Conservation (phyloP, 2,113 vertebrate genomes). For the Ceyx melanurus region DNA sequence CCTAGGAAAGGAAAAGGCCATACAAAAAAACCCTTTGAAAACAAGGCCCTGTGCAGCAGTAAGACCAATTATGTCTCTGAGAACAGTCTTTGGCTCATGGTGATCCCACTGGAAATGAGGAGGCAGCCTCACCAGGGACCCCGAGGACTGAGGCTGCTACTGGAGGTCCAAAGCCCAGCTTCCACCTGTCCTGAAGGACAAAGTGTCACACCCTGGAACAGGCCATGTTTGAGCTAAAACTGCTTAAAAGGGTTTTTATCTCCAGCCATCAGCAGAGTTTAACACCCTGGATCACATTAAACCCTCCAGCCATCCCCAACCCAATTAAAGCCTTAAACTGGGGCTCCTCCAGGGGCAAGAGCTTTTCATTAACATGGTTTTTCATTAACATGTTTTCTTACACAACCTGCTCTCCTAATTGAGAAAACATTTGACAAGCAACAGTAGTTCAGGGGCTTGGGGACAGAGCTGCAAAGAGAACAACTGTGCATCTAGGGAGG, state of each 20-base stretch:
- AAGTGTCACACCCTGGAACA: background rate
- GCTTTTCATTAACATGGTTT: constrained; percentile 16
- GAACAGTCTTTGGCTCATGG: background rate
- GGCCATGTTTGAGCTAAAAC: background rate
- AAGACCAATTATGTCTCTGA: background rate
- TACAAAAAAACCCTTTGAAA: background rate
- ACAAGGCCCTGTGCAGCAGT: background rate
- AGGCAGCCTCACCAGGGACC: background rate
- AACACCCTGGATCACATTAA: background rate
- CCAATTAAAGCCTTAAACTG: constrained; percentile 1
- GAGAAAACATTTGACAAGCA: background rate
- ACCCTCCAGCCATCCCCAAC: background rate
- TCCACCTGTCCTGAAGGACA: background rate
- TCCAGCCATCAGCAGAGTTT: background rate
- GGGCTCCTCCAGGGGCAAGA: background rate
- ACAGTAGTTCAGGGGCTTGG: background rate
- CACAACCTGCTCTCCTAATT: background rate
- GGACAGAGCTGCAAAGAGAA: background rate
- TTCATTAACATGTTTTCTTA: constrained; percentile 34
- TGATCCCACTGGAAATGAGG: background rate
- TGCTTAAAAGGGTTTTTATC: background rate
- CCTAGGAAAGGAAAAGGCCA: background rate
- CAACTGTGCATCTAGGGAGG: background rate
- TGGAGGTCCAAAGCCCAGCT: background rate
- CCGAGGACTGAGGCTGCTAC: accelerated